These are phyloP conservation scores for Malacoctenus gilli DNA, from an alignment of 2,797 vertebrate genomes.

Conservation along the genomic window DNA sequence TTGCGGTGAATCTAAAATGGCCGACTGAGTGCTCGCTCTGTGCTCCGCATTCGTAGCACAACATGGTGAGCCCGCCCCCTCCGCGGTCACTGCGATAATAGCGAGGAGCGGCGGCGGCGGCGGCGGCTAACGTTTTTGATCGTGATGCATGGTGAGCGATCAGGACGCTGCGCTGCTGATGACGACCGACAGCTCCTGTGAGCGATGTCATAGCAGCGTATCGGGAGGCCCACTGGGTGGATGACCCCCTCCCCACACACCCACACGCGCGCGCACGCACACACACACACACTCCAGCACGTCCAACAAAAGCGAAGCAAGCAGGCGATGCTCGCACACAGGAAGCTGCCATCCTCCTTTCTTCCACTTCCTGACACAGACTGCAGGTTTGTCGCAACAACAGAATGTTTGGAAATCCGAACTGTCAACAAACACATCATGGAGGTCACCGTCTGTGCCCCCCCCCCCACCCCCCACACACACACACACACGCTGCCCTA, in stretches of 20 bases:
- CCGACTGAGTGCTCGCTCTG: constrained; percentile 71
- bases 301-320: constrained; percentile 72
- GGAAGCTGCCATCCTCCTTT: constrained; percentile 7
- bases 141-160: constrained; percentile 82
- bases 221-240: too few species aligned
- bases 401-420: too few species aligned
- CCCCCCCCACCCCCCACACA: constrained; percentile 14
- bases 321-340: constrained; percentile 73
- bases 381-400: constrained; percentile 28
- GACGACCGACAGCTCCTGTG: constrained; percentile 84
- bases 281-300: constrained; percentile 10
- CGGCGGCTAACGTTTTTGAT: constrained; percentile 68
- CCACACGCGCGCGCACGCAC: too few species aligned
- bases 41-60: too few species aligned
- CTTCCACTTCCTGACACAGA: constrained; percentile 10
- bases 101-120: too few species aligned
- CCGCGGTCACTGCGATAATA: constrained; percentile 13
- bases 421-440: constrained; percentile 61
- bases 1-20: constrained; percentile 82
- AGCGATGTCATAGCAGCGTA: constrained; percentile 80
- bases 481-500: constrained; percentile 37
- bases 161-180: constrained; percentile 81
- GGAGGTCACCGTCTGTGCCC: constrained; percentile 49
- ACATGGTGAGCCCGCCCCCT: constrained; percentile 69
- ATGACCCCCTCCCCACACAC: constrained; percentile 51